A percentile compares a stretch with the other conserved stretches of the same genome.
phyloP scores from a whole-genome alignment of 2,888 invertebrate species.

The Poecilus cupreus region DNA sequence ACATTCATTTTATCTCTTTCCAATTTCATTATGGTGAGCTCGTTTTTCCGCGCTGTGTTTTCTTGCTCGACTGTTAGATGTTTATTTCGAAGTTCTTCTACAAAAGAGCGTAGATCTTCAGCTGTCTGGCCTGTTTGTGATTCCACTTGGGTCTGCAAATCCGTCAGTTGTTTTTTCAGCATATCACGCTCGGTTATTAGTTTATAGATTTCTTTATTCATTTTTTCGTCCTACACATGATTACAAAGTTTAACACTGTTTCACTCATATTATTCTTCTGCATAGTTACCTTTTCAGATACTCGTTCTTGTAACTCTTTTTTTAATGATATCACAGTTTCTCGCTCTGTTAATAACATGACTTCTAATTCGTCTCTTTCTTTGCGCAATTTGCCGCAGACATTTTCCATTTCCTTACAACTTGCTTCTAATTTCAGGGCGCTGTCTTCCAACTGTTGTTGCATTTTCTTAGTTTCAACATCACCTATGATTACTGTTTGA shows the following conservation, averaged over 20 bases:
- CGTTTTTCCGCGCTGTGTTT: conserved; percentile 66
- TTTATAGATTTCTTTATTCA: conserved; percentile 64
- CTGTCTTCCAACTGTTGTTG: conserved; percentile 70
- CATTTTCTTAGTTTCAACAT: conserved; percentile 67
- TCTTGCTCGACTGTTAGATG: conserved; percentile 67
- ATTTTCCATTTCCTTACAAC: conserved; percentile 70
- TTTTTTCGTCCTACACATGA: conserved; percentile 56
- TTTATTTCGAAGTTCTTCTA: conserved; percentile 67
- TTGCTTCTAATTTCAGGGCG: conserved; percentile 69
- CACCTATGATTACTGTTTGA: conserved; percentile 60
- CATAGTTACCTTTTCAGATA: conserved; percentile 32
- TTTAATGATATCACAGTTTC: conserved; percentile 66
- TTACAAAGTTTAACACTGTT: no score
- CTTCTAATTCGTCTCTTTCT: conserved; percentile 69
- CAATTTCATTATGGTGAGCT: conserved; percentile 68
- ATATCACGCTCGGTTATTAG: conserved; percentile 46
- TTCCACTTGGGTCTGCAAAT: conserved; percentile 64
- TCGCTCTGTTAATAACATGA: conserved; percentile 66
- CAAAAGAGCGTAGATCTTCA: conserved; percentile 66
- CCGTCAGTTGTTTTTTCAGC: conserved; percentile 61
- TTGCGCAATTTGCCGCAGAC: conserved; percentile 68
- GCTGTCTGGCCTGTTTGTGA: conserved; percentile 63
- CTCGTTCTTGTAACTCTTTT: conserved; percentile 67
- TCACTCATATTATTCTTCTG: no score
- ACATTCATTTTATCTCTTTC: conserved; percentile 71